These are phyloP conservation scores for Sphenodon punctatus DNA, from an alignment of 2,797 vertebrate species.

Conservation along the genomic window DNA sequence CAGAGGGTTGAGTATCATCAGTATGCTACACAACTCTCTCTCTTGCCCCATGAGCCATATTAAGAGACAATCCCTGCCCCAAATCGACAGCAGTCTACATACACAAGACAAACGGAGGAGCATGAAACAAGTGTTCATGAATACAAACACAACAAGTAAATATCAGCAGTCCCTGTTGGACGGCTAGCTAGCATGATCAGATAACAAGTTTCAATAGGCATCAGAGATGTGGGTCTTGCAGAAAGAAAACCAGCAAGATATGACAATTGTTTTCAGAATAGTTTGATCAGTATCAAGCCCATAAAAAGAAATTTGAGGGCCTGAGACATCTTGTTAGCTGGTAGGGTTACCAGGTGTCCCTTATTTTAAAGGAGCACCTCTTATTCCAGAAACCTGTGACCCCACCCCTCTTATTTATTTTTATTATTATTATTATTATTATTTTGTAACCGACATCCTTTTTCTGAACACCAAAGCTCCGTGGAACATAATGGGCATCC, in stretches of 20 bases:
- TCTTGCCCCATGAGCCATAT: too few relatives aligned
- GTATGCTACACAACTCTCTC: too few relatives aligned
- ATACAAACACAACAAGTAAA: neutral
- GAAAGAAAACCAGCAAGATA: neutral
- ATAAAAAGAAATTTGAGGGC: neutral
- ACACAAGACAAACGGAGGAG: neutral
- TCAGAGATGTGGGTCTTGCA: neutral
- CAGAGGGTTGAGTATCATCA: too few relatives aligned
- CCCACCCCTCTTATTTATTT: too few relatives aligned
- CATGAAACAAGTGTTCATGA: accelerated
- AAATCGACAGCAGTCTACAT: neutral
- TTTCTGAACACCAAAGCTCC: too few relatives aligned
- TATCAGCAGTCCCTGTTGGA: neutral
- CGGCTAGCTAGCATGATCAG: neutral
- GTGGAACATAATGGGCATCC: too few relatives aligned
- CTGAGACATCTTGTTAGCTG: too few relatives aligned
- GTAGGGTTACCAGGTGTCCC: too few relatives aligned
- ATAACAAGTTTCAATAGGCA: neutral
- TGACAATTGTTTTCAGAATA: neutral
- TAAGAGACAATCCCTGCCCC: neutral
- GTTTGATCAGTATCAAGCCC: neutral
- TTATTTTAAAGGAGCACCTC: too few relatives aligned
- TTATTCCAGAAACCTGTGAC: too few relatives aligned
- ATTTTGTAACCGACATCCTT: too few relatives aligned
- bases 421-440: too few relatives aligned